Base-by-base conservation (phyloP, 1,140 invertebrate genomes). In the Pseudomyrmex concolor region DNA sequence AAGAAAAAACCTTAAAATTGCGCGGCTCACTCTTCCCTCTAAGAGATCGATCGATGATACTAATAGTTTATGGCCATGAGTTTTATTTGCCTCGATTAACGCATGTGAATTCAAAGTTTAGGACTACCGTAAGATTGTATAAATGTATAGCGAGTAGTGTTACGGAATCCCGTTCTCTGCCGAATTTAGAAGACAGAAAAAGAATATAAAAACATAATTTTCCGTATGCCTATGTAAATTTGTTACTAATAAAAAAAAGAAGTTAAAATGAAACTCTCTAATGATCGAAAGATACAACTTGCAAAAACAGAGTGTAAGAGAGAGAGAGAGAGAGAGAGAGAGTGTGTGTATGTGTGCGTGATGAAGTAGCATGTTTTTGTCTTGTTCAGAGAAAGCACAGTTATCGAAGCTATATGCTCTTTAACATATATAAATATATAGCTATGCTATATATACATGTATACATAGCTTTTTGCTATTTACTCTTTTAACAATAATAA, bases 61-160 rank as follows among this genome's bases (percentile, higher is more conserved):
- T 68, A 83, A 76, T 63, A 77, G 71, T 34, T 34, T 83, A 86
- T 62, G 80, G 82, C 68, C 50, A 82, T 72, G 67, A 88, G 70
- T 88, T 86, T 86, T 25, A 88, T 67, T 91, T 87, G 84, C 81
- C 88, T 89, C 88, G 87, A 89, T 89, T 78, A 80, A 89, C 68
- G 72, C 87, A 83, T 89, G 76, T 45, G 72, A 81, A 89, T 84
- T 89, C 84, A 64, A 80, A 60, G 64, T 57, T 88, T 89, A 89
- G 78, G 66, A 86, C 59, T 90, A 89, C 66, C 84, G 86, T 90
- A 88, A 90, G 86, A 87, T 93, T 93, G 92, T 93, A 93, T 91
- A 94, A 93, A 94, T 94, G 92, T 94, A 94, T 93, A 94, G 91
- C 89, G 90, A 91, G 88, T 92, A 92, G 87, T 90, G 88, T 92